Conservation (phyloP, 2,888 invertebrate species). For the Drosophila mulleri region DNA sequence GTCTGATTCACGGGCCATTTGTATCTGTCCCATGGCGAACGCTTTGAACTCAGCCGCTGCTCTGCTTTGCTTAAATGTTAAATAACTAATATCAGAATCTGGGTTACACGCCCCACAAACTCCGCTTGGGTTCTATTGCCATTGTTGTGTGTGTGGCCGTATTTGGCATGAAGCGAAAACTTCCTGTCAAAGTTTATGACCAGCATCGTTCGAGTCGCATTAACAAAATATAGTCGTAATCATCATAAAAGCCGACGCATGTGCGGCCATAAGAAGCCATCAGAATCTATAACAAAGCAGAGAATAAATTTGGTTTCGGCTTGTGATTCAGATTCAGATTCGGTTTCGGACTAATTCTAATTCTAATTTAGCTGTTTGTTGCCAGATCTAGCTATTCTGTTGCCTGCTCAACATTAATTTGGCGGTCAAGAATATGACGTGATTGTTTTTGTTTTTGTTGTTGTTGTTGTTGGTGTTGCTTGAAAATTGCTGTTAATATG, state of each 20-base stretch:
- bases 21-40: constrained; percentile 1
- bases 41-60: constrained; percentile 40
- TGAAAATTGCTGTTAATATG: constrained; percentile 56
- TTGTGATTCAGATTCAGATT: neutral
- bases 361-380: constrained; percentile 2
- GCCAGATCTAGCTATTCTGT: neutral
- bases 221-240: constrained; percentile 25
- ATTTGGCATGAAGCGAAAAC: constrained; percentile 63
- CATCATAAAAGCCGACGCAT: constrained; percentile 21
- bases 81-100: constrained; percentile 29
- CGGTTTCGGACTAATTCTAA: neutral
- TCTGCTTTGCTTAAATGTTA: constrained; percentile 31
- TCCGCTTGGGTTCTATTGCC: constrained; percentile 29
- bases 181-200: constrained; percentile 60
- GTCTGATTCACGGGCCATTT: constrained; percentile 4
- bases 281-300: constrained; percentile 20
- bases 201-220: constrained; percentile 21
- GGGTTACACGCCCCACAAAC: constrained; percentile 70
- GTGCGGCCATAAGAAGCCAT: constrained; percentile 7
- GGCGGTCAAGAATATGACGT: constrained; percentile 45
- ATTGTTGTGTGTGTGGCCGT: constrained; percentile 46
- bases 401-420: constrained; percentile 22
- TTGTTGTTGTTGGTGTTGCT: neutral
- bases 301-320: neutral
- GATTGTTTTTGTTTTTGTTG: constrained; percentile 25